A percentile compares a stretch with the other conserved stretches of the same genome.
Evolutionary conservation across 2,113 vertebrate genomes (phyloP).

Genomic region (Pedionomus torquatus): DNA sequence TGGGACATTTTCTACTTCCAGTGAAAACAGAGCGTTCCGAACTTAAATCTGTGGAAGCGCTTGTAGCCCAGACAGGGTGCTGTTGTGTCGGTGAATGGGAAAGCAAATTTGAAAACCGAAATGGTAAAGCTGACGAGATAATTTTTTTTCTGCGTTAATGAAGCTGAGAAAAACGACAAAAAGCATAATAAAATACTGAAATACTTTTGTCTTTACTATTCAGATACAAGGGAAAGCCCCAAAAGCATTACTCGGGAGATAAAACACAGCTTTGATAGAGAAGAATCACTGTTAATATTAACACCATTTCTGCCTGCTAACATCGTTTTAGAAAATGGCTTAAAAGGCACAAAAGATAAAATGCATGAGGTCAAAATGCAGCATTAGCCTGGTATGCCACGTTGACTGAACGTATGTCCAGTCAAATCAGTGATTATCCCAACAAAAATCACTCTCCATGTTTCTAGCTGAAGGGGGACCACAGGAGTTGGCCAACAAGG

Average conservation of each 20-base stretch:
- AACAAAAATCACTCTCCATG: neutral
- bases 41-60: neutral
- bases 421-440: too few species aligned
- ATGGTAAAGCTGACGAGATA: neutral
- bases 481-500: neutral
- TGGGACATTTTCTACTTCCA: neutral
- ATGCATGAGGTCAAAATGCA: neutral
- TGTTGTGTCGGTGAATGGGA: neutral
- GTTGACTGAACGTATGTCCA: neutral
- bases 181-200: neutral
- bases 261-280: neutral
- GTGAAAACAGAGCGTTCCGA: neutral
- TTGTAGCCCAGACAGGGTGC: neutral
- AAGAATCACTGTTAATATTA: neutral
- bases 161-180: neutral
- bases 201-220: neutral
- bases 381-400: rapidly evolving
- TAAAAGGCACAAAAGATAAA: neutral
- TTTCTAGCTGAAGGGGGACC: neutral
- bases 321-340: neutral
- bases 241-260: neutral
- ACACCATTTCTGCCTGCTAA: neutral
- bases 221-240: neutral
- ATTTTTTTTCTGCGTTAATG: neutral
- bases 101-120: neutral